Evolutionary conservation across 2,113 vertebrate genomes (phyloP).

Genomic region (Chunga burmeisteri): DNA sequence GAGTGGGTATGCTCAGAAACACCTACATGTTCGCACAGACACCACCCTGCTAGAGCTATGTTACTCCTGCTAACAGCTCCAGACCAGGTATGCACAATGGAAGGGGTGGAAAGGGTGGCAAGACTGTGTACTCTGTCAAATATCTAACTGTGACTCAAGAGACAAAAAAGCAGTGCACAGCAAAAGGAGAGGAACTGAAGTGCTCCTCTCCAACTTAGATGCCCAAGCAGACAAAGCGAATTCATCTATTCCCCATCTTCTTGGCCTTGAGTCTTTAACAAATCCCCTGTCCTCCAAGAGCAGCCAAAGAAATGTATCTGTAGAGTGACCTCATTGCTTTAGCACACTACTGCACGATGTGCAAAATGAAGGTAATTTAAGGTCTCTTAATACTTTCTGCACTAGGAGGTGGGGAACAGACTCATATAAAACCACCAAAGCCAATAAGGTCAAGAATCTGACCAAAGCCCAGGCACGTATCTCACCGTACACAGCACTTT

Average conservation of each 20-base stretch:
- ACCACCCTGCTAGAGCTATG: not conserved
- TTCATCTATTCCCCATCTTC: not conserved
- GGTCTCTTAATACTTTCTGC: not conserved
- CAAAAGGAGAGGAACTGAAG: not conserved
- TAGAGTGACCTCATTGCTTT: not conserved
- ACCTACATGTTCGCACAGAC: not conserved
- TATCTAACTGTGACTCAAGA: not conserved
- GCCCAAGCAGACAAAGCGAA: not conserved
- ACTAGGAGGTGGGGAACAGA: not conserved
- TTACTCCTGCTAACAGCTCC: not conserved
- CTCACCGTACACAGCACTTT: not conserved
- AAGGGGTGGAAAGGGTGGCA: not conserved
- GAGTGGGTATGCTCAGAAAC: not conserved
- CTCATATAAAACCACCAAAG: not conserved
- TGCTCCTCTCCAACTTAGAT: not conserved
- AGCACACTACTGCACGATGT: not conserved
- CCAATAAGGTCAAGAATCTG: not conserved
- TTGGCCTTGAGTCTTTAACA: not conserved
- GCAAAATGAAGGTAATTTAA: not conserved
- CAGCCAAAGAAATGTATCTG: not conserved
- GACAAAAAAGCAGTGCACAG: not conserved
- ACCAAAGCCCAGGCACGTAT: not conserved
- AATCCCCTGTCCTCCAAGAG: not conserved
- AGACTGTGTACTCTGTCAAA: not conserved
- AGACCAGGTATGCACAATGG: not conserved